A percentile compares a stretch with the other conserved stretches of the same genome.
phyloP scores from a whole-genome alignment of 2,888 invertebrate species.

The Julus scanicus region DNA sequence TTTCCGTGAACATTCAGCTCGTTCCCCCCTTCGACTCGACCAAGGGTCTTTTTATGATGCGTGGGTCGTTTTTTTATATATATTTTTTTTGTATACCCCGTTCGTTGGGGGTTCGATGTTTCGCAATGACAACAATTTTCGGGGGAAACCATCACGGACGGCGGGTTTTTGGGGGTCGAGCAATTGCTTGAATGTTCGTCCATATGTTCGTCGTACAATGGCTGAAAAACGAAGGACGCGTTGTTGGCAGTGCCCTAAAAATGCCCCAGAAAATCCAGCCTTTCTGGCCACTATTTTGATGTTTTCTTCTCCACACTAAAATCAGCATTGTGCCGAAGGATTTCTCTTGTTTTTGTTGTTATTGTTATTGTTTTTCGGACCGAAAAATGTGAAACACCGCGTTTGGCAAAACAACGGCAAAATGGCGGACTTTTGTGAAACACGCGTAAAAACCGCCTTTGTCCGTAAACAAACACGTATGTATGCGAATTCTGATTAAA shows the following conservation, averaged over 20 bases:
- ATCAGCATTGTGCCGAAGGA: background rate
- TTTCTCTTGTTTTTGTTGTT: background rate
- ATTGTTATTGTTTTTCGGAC: background rate
- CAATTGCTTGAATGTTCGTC: background rate
- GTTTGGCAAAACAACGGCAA: background rate
- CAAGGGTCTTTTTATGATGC: slow-evolving; percentile 25
- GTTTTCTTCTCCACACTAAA: background rate
- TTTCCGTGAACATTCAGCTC: background rate
- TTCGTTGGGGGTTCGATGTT: background rate
- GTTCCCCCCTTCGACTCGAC: slow-evolving; percentile 1
- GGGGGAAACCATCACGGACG: background rate
- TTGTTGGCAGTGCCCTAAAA: background rate
- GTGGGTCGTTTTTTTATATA: background rate
- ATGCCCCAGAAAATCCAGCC: background rate
- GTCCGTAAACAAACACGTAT: slow-evolving; percentile 6
- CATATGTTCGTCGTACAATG: background rate
- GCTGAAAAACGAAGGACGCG: background rate
- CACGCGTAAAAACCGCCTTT: background rate
- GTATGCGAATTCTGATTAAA: slow-evolving; percentile 2
- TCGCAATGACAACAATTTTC: slow-evolving; percentile 35
- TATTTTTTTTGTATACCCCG: background rate
- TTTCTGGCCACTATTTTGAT: background rate
- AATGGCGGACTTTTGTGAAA: background rate
- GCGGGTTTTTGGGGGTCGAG: background rate
- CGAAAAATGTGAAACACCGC: background rate